phyloP scores from a whole-genome alignment of 1,140 invertebrate species.

The Lepeophtheirus salmonis region DNA sequence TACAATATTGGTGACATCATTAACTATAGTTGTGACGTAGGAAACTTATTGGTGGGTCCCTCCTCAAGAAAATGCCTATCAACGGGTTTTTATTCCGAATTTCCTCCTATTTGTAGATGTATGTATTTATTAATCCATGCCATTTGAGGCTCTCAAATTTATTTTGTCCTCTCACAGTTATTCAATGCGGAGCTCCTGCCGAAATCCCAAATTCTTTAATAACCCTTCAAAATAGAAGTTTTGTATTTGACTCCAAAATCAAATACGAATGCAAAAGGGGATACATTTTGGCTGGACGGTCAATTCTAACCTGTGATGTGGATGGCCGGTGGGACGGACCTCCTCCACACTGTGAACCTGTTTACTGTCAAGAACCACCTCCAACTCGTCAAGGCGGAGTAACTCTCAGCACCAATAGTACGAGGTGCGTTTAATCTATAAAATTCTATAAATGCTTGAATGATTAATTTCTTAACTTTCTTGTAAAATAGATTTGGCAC shows the following conservation, averaged over 20 bases:
- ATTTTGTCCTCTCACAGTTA: slow-evolving; percentile 34
- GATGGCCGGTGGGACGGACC: slow-evolving; percentile 84
- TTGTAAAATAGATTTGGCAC: slow-evolving; percentile 36
- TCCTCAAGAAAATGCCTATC: slow-evolving; percentile 59
- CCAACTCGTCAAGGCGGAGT: slow-evolving; percentile 48
- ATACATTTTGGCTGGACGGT: slow-evolving; percentile 57
- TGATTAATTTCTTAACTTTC: not conserved
- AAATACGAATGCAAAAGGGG: slow-evolving; percentile 62
- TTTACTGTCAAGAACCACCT: slow-evolving; percentile 51
- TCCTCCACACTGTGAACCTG: slow-evolving; percentile 46
- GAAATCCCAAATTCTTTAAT: slow-evolving; percentile 63
- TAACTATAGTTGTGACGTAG: slow-evolving; percentile 64
- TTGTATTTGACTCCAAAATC: slow-evolving; percentile 61
- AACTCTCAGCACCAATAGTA: slow-evolving; percentile 40
- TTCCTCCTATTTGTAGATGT: slow-evolving; percentile 81
- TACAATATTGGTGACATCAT: slow-evolving; percentile 69
- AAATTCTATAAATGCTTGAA: not conserved
- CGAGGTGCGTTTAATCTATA: slow-evolving; percentile 19
- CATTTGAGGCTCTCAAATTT: not conserved
- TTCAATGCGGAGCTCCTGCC: slow-evolving; percentile 72
- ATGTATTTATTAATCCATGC: slow-evolving; percentile 28
- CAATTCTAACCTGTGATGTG: slow-evolving; percentile 65
- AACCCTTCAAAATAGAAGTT: slow-evolving; percentile 55
- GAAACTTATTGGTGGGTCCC: slow-evolving; percentile 66
- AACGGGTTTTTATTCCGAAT: slow-evolving; percentile 81